A percentile compares a stretch with the other conserved stretches of the same genome.
Evolutionary conservation across 1,140 invertebrate genomes (phyloP).

Genomic region (Ceratosolen fusciceps): DNA sequence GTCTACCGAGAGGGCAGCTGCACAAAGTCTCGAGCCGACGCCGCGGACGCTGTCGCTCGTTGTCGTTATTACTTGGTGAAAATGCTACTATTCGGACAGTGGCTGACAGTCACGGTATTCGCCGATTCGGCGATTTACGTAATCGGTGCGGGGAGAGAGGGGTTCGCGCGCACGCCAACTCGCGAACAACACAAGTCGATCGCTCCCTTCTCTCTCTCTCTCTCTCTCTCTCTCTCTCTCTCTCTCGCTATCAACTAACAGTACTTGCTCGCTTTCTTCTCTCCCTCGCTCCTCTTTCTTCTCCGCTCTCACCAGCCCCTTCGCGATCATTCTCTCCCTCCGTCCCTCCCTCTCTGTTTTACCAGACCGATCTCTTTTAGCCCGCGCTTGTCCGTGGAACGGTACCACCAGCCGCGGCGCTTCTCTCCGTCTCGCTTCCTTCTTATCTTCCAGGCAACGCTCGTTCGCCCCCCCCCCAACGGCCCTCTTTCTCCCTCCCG

Average conservation of each 20-base stretch:
- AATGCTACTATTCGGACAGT: not conserved
- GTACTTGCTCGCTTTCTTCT: conserved; percentile 30
- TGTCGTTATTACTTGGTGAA: not conserved
- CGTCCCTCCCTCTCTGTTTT: not conserved
- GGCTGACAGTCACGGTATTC: not conserved
- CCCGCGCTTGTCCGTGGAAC: conserved; percentile 53
- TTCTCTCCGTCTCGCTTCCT: not conserved
- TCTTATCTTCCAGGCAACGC: conserved; percentile 24
- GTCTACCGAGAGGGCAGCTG: not conserved
- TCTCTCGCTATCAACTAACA: conserved; percentile 14
- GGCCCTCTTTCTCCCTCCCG: not conserved
- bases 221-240: conserved; percentile 24
- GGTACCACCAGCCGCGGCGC: conserved; percentile 52
- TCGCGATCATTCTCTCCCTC: conserved; percentile 8
- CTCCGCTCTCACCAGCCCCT: conserved; percentile 1
- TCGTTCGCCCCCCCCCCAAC: conserved; percentile 13
- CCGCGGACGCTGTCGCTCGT: not conserved
- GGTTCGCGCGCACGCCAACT: conserved; percentile 2
- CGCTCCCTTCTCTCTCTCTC: not conserved
- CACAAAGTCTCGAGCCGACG: not conserved
- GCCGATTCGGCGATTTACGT: conserved; percentile 4
- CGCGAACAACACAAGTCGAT: not conserved
- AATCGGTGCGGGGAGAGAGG: not conserved
- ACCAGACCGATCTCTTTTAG: not conserved
- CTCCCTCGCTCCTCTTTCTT: conserved; percentile 11